These are phyloP conservation scores for Fragum sueziense DNA, from an alignment of 2,888 invertebrate species.

Conservation along the genomic window DNA sequence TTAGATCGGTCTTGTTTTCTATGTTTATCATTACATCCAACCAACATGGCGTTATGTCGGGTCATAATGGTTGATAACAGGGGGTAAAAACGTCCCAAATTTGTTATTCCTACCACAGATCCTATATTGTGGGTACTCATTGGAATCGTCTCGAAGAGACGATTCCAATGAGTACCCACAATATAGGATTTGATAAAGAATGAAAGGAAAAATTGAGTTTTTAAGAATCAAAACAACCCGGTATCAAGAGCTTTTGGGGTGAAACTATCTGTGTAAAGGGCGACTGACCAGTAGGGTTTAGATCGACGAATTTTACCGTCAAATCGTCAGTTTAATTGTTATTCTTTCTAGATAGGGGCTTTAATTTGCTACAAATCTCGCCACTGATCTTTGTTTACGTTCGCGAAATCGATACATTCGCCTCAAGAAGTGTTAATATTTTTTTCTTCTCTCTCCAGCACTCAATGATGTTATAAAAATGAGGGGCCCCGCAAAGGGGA, in stretches of 20 bases:
- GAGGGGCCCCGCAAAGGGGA: slow-evolving; percentile 35
- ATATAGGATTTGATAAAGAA: too few relatives aligned
- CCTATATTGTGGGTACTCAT: too few relatives aligned
- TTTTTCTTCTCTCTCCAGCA: slow-evolving; percentile 7
- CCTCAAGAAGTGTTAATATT: slow-evolving; percentile 3
- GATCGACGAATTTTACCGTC: neutral
- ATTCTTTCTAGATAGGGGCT: neutral
- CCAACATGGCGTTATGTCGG: slow-evolving; percentile 46
- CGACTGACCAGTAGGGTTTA: neutral
- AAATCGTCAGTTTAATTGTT: neutral
- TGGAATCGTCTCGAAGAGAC: too few relatives aligned
- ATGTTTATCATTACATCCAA: slow-evolving; percentile 26
- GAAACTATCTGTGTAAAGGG: slow-evolving; percentile 4
- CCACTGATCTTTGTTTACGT: neutral
- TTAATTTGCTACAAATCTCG: neutral
- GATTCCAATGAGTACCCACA: too few relatives aligned
- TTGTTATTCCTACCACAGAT: too few relatives aligned
- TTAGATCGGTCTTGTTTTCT: neutral
- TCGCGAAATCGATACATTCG: neutral
- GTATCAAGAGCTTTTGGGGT: too few relatives aligned
- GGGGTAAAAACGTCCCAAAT: too few relatives aligned
- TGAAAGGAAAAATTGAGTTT: too few relatives aligned
- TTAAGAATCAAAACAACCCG: too few relatives aligned
- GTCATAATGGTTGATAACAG: too few relatives aligned
- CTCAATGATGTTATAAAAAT: slow-evolving; percentile 24